Base-by-base conservation (phyloP, 2,797 vertebrate species). In the Melanotaenia trifasciata region DNA sequence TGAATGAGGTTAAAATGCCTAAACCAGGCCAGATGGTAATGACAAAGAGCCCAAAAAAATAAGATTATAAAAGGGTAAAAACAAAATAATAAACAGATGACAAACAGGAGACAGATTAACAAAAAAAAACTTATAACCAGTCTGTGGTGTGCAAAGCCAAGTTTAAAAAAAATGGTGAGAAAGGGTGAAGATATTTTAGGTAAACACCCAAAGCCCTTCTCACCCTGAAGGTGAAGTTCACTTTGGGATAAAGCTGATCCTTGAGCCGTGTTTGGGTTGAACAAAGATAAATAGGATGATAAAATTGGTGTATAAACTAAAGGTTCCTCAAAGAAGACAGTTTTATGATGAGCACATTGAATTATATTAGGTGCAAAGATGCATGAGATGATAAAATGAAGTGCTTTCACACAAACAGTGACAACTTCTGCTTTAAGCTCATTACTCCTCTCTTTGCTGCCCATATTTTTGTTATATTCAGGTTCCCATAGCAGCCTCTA, bases 361-460 rank as follows among this genome's bases (percentile, higher is more conserved):
- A 62, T 70, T 81, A 67, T 30, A 66, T 67, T 56, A 14, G 26
- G 50, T 50, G 20, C 60, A 61, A 50, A 69, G 77, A 43, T n/a
- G 24, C n/a, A 51, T 75, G 50, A 64, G 47, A 84, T 71, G 45
- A 58, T 1, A 62, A 40, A 58, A 67, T 59, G 60, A 62, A 30
- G 40, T 71, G 83, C 86, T 87, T 84, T 77, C 75, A 80, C 69
- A 83, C 83, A 83, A 80, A 83, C 59, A 33, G 58, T 59, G 64
- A 73, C 84, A 72, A 88, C 88, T 91, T 91, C 88, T 89, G 87
- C 90, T 89, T 86, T 67, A 50, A 59, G 4, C 36, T 67, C 72
- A 72, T 74, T 66, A 53, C 54, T 68, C 14, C 36, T 10, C 22
- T 5, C 36, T 63, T 43, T 45, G 35, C 54, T 13, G n/a, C 43